Percentiles rank a stretch among this genome's conserved stretches.
Evolutionary conservation across 2,113 vertebrate species (phyloP).

Genomic region (Menidia beryllina): DNA sequence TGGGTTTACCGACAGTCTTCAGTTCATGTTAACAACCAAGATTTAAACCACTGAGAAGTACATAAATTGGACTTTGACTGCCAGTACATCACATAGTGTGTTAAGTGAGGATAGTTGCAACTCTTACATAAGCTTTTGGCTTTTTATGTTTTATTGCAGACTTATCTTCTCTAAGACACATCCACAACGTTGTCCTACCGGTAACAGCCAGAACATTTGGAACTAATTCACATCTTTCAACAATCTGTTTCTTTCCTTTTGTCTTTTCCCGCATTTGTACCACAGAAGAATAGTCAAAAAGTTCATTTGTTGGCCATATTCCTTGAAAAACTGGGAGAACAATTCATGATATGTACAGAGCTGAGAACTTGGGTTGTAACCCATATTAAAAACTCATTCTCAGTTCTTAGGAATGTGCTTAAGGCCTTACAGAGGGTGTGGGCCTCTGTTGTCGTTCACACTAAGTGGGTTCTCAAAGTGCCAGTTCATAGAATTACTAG

Average conservation of each 20-base stretch:
- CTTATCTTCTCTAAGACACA: not conserved
- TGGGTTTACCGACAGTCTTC: not conserved
- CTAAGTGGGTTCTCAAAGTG: slow-evolving; percentile 63
- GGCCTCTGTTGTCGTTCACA: slow-evolving; percentile 81
- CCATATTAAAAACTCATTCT: slow-evolving; percentile 69
- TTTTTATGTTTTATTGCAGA: not conserved
- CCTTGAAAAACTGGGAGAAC: slow-evolving; percentile 10
- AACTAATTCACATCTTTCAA: not conserved
- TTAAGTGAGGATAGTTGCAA: no score
- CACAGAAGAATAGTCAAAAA: not conserved
- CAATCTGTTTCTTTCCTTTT: no score
- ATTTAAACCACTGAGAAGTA: not conserved
- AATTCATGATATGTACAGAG: slow-evolving; percentile 16
- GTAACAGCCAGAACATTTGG: not conserved
- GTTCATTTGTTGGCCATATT: slow-evolving; percentile 1
- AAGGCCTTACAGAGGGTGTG: slow-evolving; percentile 78
- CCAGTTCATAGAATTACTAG: slow-evolving; percentile 75
- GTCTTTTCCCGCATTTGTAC: no score
- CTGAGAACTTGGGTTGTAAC: slow-evolving; percentile 36
- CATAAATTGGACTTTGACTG: not conserved
- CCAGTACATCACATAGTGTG: not conserved
- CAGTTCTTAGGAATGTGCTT: slow-evolving; percentile 81
- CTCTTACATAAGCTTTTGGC: no score
- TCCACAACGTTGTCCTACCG: not conserved
- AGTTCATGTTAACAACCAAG: not conserved